Evolutionary conservation across 1,140 invertebrate genomes (phyloP), one percentile per base, ranked within the genome.

Genomic region (Lasioglossum albipes): DNA sequence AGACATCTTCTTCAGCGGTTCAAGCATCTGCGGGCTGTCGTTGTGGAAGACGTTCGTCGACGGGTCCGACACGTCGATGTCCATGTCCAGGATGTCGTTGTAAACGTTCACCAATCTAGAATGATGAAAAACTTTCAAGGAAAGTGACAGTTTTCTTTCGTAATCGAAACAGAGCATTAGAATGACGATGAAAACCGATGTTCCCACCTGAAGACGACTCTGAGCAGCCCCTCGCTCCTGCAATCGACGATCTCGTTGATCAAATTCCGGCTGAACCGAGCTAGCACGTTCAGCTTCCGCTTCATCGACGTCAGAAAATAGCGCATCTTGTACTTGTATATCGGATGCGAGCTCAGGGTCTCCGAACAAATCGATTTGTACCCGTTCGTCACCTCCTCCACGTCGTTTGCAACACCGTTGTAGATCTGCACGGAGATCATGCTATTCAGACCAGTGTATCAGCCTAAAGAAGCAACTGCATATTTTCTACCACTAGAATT

Each of bases 11-110:
- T 93, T 94, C 22, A 94, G 82, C 0, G 94, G 93, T 85, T 95
- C 93, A 20, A 95, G 81, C 73, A 95, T 91, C 36, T 92, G 92
- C 5, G 95, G 94, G 84, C 94, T 95, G 79, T 95, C 94, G 75
- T 95, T 95, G 68, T 83, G 88, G 70, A 89, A 91, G 54, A 90
- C 89, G 67, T 89, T 91, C 27, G 89, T 83, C 18, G 88, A 87
- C 0, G 79, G 13, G 42, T 89, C 79, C 2, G 82, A 85, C 0
- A 88, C 84, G 5, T 89, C 77, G 16, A 84, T 83, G 18, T 91
- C 78, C 18, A 89, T 78, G 22, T 88, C 83, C 27, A 92, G 52
- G 5, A 90, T 77, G 9, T 85, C 82, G 16, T 91, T 91, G 65
- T 91, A 91, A 69, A 82, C 78, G 72, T 91, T 91, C 5, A 91